Percentiles rank a stretch among this genome's conserved stretches.
Conservation (phyloP, 2,888 invertebrate genomes). For the Plemyria rubiginata region DNA sequence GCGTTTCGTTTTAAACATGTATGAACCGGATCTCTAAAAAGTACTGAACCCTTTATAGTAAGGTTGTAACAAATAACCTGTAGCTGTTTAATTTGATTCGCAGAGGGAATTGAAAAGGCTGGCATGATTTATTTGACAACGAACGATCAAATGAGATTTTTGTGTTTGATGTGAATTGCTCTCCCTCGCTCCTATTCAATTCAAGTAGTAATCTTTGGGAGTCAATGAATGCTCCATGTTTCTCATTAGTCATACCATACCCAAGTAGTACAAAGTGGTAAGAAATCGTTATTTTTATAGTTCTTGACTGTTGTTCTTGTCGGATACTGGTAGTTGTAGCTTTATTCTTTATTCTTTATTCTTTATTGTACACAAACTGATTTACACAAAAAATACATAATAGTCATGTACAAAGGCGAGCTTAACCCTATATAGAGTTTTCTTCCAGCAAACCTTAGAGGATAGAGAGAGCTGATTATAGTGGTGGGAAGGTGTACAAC, state of each 20-base stretch:
- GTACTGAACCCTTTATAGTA: background rate
- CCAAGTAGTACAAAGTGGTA: too few species aligned
- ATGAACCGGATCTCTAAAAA: background rate
- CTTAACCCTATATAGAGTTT: too few species aligned
- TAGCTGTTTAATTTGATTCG: conserved; percentile 8
- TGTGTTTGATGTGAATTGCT: conserved; percentile 22
- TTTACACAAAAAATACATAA: too few species aligned
- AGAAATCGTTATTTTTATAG: too few species aligned
- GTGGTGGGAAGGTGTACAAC: too few species aligned
- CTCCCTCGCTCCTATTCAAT: conserved; percentile 4
- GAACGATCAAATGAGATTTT: conserved; percentile 19
- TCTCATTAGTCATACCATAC: conserved; percentile 13
- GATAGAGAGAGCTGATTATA: too few species aligned
- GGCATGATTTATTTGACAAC: conserved; percentile 21
- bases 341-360: too few species aligned
- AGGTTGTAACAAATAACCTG: conserved; percentile 10
- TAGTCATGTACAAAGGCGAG: too few species aligned
- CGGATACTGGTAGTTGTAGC: too few species aligned
- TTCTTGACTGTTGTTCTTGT: too few species aligned
- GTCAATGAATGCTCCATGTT: conserved; percentile 11
- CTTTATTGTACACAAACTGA: too few species aligned
- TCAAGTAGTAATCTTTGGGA: conserved; percentile 12
- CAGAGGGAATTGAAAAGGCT: conserved; percentile 16
- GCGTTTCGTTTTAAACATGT: background rate
- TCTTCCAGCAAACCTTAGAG: too few species aligned